phyloP scores from a whole-genome alignment of 2,797 vertebrate genomes.

The Takifugu ocellatus region DNA sequence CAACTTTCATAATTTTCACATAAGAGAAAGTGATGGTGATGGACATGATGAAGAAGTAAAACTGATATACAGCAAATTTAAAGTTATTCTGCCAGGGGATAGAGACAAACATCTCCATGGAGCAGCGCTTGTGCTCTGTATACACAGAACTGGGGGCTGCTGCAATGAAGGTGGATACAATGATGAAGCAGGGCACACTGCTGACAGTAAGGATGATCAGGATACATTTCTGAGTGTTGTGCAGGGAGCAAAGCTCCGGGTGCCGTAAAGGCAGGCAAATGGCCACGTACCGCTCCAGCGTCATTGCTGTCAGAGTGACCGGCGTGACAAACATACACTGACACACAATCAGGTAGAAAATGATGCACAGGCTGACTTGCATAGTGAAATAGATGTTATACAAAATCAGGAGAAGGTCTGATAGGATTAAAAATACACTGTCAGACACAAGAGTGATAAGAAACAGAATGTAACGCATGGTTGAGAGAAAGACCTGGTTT shows the following conservation, averaged over 20 bases:
- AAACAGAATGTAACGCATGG: slow-evolving; percentile 66
- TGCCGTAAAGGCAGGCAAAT: slow-evolving; percentile 65
- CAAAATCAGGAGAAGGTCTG: not conserved
- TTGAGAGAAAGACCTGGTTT: slow-evolving; percentile 46
- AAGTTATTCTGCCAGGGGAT: too few relatives aligned
- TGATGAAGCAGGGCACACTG: too few relatives aligned
- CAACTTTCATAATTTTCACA: slow-evolving; percentile 54
- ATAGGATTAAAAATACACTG: slow-evolving; percentile 11
- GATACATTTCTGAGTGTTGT: not conserved
- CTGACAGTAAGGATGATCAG: not conserved
- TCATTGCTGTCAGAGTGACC: slow-evolving; percentile 63
- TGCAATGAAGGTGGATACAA: too few relatives aligned
- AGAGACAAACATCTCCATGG: too few relatives aligned
- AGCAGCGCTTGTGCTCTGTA: too few relatives aligned
- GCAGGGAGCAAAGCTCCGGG: slow-evolving; percentile 5
- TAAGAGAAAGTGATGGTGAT: too few relatives aligned
- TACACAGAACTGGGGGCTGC: too few relatives aligned
- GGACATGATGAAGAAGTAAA: too few relatives aligned
- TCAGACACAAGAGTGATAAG: slow-evolving; percentile 53
- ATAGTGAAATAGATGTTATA: not conserved
- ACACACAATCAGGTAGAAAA: not conserved
- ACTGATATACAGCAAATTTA: too few relatives aligned
- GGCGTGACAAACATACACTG: slow-evolving; percentile 40
- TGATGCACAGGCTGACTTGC: slow-evolving; percentile 24
- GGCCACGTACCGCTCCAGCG: slow-evolving; percentile 62